phyloP scores from a whole-genome alignment of 2,888 invertebrate species.

The Drosophila picticornis region DNA sequence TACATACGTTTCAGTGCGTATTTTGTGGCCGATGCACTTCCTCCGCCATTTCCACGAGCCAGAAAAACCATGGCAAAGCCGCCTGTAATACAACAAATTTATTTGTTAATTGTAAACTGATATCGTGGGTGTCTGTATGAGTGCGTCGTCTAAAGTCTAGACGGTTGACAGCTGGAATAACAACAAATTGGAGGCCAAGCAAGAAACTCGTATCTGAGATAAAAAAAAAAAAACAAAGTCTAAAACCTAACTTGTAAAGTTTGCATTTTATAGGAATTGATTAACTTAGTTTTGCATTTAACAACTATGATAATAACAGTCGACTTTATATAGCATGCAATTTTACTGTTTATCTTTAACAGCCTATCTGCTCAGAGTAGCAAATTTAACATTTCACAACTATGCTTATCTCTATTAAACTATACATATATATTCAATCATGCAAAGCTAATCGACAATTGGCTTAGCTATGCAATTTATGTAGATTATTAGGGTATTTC shows the following conservation, averaged over 20 bases:
- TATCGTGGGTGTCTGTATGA: conserved; percentile 9
- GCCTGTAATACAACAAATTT: conserved; percentile 86
- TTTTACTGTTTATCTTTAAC: neutral
- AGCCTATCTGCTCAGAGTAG: neutral
- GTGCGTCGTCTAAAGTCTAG: conserved; percentile 22
- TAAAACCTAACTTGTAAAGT: neutral
- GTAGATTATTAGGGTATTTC: conserved; percentile 12
- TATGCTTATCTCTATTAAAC: neutral
- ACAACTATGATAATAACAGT: neutral
- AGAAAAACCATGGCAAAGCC: conserved; percentile 97
- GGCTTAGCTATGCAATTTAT: conserved; percentile 27
- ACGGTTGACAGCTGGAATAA: conserved; percentile 44
- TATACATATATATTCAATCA: conserved; percentile 1
- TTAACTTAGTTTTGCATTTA: neutral
- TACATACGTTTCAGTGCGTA: conserved; percentile 97
- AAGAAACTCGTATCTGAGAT: conserved; percentile 1
- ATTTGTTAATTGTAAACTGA: conserved; percentile 17
- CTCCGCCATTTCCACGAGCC: conserved; percentile 88
- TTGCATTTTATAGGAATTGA: neutral
- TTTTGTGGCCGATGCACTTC: conserved; percentile 86
- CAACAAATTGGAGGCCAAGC: conserved; percentile 29
- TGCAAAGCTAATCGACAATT: conserved; percentile 13
- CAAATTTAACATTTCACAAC: neutral
- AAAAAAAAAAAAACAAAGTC: neutral
- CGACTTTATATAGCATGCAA: neutral